These are phyloP conservation scores for Dimorphilus gyrociliatus DNA, from an alignment of 2,888 invertebrate species.

Conservation along the genomic window DNA sequence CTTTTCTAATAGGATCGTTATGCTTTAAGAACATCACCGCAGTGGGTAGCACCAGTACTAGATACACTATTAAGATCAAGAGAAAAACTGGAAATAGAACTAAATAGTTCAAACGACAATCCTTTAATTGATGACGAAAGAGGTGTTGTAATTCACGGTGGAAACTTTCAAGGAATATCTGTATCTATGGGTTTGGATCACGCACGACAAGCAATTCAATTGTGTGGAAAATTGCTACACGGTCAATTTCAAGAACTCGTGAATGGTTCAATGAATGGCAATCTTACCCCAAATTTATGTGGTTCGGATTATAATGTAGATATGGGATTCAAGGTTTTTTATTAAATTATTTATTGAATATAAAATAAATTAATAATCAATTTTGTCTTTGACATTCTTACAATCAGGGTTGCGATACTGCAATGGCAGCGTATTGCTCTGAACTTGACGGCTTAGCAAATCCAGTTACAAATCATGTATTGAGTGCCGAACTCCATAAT, in stretches of 20 bases:
- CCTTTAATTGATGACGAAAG: constrained; percentile 12
- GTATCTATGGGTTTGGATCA: constrained; percentile 16
- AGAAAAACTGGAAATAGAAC: constrained; percentile 8
- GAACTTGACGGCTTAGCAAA: constrained; percentile 15
- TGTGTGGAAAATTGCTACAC: constrained; percentile 17
- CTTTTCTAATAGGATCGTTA: constrained; percentile 13
- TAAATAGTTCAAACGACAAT: constrained; percentile 15
- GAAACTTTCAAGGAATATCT: constrained; percentile 13
- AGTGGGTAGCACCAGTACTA: constrained; percentile 13
- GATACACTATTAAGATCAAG: constrained; percentile 9
- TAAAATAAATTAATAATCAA: too few relatives aligned
- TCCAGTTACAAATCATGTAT: constrained; percentile 15
- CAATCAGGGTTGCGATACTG: constrained; percentile 15
- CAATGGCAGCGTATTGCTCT: constrained; percentile 16
- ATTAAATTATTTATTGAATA: too few relatives aligned
- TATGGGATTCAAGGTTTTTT: constrained; percentile 19
- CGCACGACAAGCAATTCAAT: constrained; percentile 13
- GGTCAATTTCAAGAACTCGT: constrained; percentile 16
- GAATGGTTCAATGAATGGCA: constrained; percentile 12
- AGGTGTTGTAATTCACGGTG: constrained; percentile 11
- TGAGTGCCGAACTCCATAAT: constrained; percentile 18
- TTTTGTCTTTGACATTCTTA: too few relatives aligned
- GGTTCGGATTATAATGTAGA: constrained; percentile 13
- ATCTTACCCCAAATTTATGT: constrained; percentile 16
- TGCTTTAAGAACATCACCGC: constrained; percentile 11